Percentiles rank a stretch among this genome's conserved stretches.
Evolutionary conservation across 2,113 vertebrate species (phyloP).

Genomic region (Misgurnus anguillicaudatus): DNA sequence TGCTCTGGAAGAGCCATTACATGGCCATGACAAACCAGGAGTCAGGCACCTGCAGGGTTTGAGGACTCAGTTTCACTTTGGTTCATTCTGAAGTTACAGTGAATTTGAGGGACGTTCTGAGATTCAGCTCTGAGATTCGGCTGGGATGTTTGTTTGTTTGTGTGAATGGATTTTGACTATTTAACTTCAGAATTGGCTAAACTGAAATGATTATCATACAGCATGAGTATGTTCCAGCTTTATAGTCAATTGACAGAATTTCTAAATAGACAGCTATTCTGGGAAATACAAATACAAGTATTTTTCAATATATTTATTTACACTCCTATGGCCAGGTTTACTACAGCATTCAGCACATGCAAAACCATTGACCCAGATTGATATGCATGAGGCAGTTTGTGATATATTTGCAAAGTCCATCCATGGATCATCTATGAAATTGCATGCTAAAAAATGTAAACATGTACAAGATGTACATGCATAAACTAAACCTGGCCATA

Average conservation of each 20-base stretch:
- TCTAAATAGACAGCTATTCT: not conserved
- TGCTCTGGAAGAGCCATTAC: constrained; percentile 13
- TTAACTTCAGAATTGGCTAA: constrained; percentile 5
- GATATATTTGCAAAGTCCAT: constrained; percentile 1
- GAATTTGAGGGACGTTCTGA: not conserved
- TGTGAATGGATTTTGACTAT: too few species aligned
- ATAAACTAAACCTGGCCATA: not conserved
- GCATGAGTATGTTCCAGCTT: not conserved
- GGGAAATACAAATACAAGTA: not conserved
- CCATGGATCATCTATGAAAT: not conserved
- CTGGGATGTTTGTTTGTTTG: not conserved
- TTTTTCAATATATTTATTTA: not conserved
- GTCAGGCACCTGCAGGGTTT: not conserved
- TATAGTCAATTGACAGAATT: constrained; percentile 10
- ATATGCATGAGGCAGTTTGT: not conserved
- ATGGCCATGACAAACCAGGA: constrained; percentile 23
- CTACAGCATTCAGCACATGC: not conserved
- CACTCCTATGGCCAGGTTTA: not conserved
- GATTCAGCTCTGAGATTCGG: not conserved
- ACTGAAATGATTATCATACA: constrained; percentile 28
- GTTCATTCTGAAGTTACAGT: constrained; percentile 11
- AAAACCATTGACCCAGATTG: constrained; percentile 7
- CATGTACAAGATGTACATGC: not conserved
- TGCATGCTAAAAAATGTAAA: not conserved
- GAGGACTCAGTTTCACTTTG: constrained; percentile 18